Evolutionary conservation across 2,888 invertebrate species (phyloP).

Genomic region (Lobophora halterata): DNA sequence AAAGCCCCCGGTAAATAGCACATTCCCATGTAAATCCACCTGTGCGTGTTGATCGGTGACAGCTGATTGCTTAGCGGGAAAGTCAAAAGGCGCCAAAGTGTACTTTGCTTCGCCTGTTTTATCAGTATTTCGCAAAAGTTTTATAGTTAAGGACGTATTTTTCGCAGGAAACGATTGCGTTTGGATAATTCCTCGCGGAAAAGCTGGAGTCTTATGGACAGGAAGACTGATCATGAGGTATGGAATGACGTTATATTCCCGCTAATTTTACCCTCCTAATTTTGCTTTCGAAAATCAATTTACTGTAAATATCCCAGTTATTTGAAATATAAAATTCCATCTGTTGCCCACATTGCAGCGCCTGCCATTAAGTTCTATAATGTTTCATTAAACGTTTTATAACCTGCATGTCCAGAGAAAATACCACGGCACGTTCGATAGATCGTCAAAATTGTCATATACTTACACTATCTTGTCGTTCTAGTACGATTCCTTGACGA

Average conservation of each 20-base stretch:
- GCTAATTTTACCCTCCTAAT: constrained; percentile 49
- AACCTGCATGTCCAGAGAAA: too few relatives aligned
- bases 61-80: constrained; percentile 75
- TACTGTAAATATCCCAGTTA: constrained; percentile 5
- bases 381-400: too few relatives aligned
- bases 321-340: too few relatives aligned
- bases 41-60: constrained; percentile 50
- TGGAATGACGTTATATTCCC: constrained; percentile 46
- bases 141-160: constrained; percentile 27
- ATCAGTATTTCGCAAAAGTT: not conserved
- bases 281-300: constrained; percentile 43
- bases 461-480: too few relatives aligned
- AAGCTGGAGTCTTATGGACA: constrained; percentile 73
- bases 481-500: too few relatives aligned
- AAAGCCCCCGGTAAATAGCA: constrained; percentile 59
- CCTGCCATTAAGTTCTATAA: too few relatives aligned
- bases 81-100: constrained; percentile 69
- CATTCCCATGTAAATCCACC: constrained; percentile 33
- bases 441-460: too few relatives aligned
- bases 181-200: constrained; percentile 55
- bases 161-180: constrained; percentile 62
- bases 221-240: constrained; percentile 69
- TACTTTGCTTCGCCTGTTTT: constrained; percentile 2
- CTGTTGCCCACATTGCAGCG: too few relatives aligned
- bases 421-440: too few relatives aligned